A percentile compares a stretch with the other conserved stretches of the same genome.
phyloP scores from a whole-genome alignment of 2,888 invertebrate genomes.

The Caenorhabditis afra region DNA sequence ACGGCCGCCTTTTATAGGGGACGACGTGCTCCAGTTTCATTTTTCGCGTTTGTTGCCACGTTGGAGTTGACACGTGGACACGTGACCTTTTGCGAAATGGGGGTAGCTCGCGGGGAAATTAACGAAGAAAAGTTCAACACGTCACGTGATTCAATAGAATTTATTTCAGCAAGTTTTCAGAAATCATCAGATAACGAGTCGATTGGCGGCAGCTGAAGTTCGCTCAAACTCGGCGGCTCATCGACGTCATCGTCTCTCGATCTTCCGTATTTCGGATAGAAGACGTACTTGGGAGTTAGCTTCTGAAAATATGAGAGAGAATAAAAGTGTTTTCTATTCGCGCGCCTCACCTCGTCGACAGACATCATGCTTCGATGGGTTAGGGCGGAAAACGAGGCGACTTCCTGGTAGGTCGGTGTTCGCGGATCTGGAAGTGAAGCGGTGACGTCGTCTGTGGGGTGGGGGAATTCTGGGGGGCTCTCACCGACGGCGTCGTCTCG shows the following conservation, averaged over 20 bases:
- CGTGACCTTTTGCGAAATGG: too few species aligned
- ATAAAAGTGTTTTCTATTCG: background rate
- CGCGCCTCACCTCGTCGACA: slow-evolving; percentile 50
- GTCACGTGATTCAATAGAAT: too few species aligned
- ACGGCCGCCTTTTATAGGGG: too few species aligned
- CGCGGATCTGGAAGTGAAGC: slow-evolving; percentile 29
- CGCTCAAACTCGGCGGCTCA: slow-evolving; percentile 51
- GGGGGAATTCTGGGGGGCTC: background rate
- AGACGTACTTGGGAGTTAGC: slow-evolving; percentile 53
- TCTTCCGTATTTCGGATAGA: slow-evolving; percentile 53
- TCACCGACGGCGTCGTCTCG: slow-evolving; percentile 30
- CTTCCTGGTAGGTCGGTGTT: slow-evolving; percentile 48
- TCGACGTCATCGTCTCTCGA: slow-evolving; percentile 41
- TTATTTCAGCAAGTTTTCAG: too few species aligned
- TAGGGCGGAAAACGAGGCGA: slow-evolving; percentile 45
- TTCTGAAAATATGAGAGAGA: too few species aligned
- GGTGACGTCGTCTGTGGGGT: too few species aligned
- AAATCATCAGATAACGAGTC: slow-evolving; percentile 49
- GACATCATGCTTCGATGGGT: slow-evolving; percentile 59
- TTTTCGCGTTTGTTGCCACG: too few species aligned
- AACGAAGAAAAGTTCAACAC: too few species aligned
- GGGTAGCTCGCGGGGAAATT: too few species aligned
- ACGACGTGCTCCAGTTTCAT: too few species aligned
- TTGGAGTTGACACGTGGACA: too few species aligned
- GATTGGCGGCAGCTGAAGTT: slow-evolving; percentile 52